A percentile compares a stretch with the other conserved stretches of the same genome.
These are phyloP conservation scores for Rhinogobio ventralis DNA, from an alignment of 2,797 vertebrate species.

Conservation along the genomic window DNA sequence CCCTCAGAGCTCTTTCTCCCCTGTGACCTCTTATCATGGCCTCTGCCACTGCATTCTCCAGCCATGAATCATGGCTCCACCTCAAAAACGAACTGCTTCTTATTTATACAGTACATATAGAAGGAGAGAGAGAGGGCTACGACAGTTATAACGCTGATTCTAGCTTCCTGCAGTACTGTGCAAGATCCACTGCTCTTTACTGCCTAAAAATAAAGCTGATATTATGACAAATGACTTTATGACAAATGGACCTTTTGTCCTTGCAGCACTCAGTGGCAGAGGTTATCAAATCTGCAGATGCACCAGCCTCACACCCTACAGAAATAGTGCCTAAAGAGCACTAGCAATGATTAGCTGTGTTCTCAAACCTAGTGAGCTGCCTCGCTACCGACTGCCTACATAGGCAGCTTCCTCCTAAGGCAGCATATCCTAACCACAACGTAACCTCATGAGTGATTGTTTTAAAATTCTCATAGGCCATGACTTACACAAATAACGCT, in stretches of 20 bases:
- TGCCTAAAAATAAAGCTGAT: slow-evolving; percentile 71
- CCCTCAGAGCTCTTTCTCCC: slow-evolving; percentile 67
- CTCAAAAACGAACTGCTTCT: slow-evolving; percentile 56
- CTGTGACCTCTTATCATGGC: slow-evolving; percentile 74
- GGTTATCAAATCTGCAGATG: slow-evolving; percentile 53
- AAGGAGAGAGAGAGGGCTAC: neutral
- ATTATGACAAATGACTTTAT: slow-evolving; percentile 69
- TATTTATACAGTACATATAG: slow-evolving; percentile 50
- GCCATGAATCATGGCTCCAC: slow-evolving; percentile 75
- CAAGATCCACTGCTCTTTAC: neutral
- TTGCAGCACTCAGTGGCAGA: slow-evolving; percentile 53
- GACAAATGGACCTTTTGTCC: slow-evolving; percentile 70
- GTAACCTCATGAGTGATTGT: neutral
- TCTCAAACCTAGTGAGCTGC: slow-evolving; percentile 10
- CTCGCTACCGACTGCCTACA: neutral
- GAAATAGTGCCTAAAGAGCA: slow-evolving; percentile 8
- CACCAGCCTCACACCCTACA: slow-evolving; percentile 23
- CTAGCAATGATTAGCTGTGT: slow-evolving; percentile 15
- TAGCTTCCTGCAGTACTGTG: neutral
- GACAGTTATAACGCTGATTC: neutral
- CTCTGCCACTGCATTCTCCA: slow-evolving; percentile 73
- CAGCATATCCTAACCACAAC: neutral
- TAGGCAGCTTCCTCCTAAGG: neutral
- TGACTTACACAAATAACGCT: neutral
- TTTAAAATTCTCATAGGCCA: neutral